A percentile compares a stretch with the other conserved stretches of the same genome.
Conservation (phyloP, 2,797 vertebrate genomes). For the Buphagus erythrorhynchus region DNA sequence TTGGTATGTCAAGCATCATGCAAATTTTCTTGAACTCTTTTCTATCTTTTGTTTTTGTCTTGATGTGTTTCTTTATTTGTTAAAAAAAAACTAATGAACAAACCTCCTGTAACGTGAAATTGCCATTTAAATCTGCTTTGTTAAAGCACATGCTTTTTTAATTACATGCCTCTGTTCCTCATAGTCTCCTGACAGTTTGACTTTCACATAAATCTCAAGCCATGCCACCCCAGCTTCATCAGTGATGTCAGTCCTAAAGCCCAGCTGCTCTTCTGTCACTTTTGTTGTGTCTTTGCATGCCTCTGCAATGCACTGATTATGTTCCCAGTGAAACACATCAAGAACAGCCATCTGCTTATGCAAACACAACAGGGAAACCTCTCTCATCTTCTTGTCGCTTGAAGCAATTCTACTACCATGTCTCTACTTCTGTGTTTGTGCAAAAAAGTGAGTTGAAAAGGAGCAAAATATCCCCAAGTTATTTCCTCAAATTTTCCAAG, state of each 20-base stretch:
- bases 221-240: background rate
- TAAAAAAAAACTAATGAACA: background rate
- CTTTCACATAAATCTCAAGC: background rate
- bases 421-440: background rate
- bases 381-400: background rate
- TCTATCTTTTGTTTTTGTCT: background rate
- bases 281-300: background rate
- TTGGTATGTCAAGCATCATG: background rate
- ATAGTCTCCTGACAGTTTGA: background rate
- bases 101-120: background rate
- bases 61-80: background rate
- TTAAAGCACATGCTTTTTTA: background rate
- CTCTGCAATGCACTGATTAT: background rate
- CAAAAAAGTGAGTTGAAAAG: background rate
- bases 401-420: background rate
- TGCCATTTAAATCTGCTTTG: background rate
- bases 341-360: background rate
- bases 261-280: constrained; percentile 15
- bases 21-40: background rate
- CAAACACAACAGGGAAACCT: background rate
- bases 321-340: constrained; percentile 8
- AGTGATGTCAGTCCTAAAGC: background rate
- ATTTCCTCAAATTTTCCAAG: background rate
- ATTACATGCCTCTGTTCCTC: background rate
- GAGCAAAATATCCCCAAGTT: background rate